A percentile compares a stretch with the other conserved stretches of the same genome.
These are phyloP conservation scores for Protophormia terraenovae DNA, from an alignment of 2,888 invertebrate species.

Conservation along the genomic window DNA sequence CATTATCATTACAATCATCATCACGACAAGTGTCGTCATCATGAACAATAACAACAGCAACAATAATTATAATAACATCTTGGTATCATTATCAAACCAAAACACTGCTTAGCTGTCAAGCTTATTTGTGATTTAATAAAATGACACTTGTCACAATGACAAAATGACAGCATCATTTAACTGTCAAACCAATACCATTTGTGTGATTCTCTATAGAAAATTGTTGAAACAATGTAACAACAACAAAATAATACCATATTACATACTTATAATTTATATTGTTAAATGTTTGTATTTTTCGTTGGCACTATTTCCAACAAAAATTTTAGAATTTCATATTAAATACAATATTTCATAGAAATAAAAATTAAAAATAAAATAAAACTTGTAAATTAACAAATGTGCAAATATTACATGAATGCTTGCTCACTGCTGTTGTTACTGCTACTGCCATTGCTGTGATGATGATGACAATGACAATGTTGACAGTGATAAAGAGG, in stretches of 20 bases:
- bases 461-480: slow-evolving; percentile 12
- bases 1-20: slow-evolving; percentile 24
- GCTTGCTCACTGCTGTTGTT: slow-evolving; percentile 19
- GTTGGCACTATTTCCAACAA: slow-evolving; percentile 18
- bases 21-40: background rate
- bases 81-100: slow-evolving; percentile 59
- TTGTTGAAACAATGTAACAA: slow-evolving; percentile 37
- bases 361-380: slow-evolving; percentile 9
- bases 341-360: slow-evolving; percentile 31
- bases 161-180: slow-evolving; percentile 79
- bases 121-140: slow-evolving; percentile 74
- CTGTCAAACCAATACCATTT: slow-evolving; percentile 73
- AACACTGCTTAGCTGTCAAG: slow-evolving; percentile 73
- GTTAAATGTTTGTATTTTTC: background rate
- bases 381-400: slow-evolving; percentile 62
- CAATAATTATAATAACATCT: background rate
- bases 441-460: too few relatives aligned
- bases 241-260: slow-evolving; percentile 14
- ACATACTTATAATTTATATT: background rate
- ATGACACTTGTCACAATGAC: slow-evolving; percentile 80
- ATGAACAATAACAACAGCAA: background rate
- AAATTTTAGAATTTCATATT: slow-evolving; percentile 34
- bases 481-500: slow-evolving; percentile 43
- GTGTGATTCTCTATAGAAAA: slow-evolving; percentile 29
- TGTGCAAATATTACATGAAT: slow-evolving; percentile 53